Evolutionary conservation across 1,140 invertebrate genomes (phyloP).

Genomic region (Sycobia sp.): DNA sequence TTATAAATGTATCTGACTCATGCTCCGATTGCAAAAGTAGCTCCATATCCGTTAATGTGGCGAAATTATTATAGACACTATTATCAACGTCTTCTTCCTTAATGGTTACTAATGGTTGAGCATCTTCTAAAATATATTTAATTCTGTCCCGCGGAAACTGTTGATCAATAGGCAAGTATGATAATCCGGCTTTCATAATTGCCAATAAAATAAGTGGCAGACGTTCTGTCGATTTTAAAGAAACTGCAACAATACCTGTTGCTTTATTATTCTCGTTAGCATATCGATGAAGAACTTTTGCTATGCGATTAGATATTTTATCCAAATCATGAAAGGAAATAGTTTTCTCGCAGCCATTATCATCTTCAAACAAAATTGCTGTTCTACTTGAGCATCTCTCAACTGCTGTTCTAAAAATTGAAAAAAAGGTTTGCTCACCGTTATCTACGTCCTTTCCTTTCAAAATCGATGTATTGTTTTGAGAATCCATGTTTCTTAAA

Average conservation of each 20-base stretch:
- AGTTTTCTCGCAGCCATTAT: background rate
- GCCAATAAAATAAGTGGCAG: conserved; percentile 73
- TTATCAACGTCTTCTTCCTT: conserved; percentile 63
- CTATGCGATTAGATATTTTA: conserved; percentile 7
- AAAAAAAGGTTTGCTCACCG: too few relatives aligned
- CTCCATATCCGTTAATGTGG: conserved; percentile 58
- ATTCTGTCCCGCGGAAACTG: conserved; percentile 76
- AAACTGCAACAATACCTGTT: conserved; percentile 76
- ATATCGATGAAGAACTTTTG: conserved; percentile 4
- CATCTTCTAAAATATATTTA: conserved; percentile 77
- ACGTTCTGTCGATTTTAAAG: conserved; percentile 74
- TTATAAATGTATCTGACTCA: conserved; percentile 46
- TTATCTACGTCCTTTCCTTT: too few relatives aligned
- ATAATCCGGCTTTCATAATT: conserved; percentile 80
- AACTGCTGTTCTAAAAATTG: too few relatives aligned
- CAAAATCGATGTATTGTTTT: too few relatives aligned
- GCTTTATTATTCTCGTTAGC: conserved; percentile 61
- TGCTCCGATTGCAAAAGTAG: conserved; percentile 57
- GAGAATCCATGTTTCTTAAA: too few relatives aligned
- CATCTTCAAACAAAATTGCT: background rate
- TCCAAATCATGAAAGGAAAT: conserved; percentile 9
- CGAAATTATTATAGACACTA: conserved; percentile 50
- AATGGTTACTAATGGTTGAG: conserved; percentile 73
- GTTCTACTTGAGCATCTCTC: too few relatives aligned
- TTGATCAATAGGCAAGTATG: conserved; percentile 81